Evolutionary conservation across 1,140 invertebrate genomes (phyloP).

Genomic region (Diprion similis): DNA sequence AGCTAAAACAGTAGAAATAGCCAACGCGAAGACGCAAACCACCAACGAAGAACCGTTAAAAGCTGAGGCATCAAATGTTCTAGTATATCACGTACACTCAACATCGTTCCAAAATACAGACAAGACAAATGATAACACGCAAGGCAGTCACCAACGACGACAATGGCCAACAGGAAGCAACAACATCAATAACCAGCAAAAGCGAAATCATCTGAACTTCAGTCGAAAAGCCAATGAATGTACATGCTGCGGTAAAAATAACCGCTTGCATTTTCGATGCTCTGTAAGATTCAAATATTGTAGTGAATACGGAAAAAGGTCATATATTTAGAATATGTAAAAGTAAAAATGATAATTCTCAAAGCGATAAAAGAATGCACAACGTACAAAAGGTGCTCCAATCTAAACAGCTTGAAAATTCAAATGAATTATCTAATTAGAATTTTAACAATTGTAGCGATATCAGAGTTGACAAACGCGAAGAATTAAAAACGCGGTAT

Average conservation of each 20-base stretch:
- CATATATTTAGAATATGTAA: neutral
- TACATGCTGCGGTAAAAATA: neutral
- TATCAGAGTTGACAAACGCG: too few relatives aligned
- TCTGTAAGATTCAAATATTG: neutral
- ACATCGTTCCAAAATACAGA: neutral
- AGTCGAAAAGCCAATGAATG: neutral
- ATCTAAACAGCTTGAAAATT: too few relatives aligned
- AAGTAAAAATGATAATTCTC: neutral
- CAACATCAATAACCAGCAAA: neutral
- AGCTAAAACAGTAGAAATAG: neutral
- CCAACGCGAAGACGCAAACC: neutral
- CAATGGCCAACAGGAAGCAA: neutral
- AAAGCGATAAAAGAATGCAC: too few relatives aligned
- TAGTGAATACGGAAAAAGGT: neutral
- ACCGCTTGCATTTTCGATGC: neutral
- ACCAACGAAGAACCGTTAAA: neutral
- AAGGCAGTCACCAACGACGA: neutral
- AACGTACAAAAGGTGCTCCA: too few relatives aligned
- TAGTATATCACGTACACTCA: neutral
- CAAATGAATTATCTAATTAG: too few relatives aligned
- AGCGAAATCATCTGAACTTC: neutral
- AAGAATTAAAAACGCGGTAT: too few relatives aligned
- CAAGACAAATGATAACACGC: neutral
- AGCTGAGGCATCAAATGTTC: neutral
- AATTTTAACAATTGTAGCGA: too few relatives aligned